Conservation (phyloP, 2,797 vertebrate genomes). For the Meriones psammophilus region DNA sequence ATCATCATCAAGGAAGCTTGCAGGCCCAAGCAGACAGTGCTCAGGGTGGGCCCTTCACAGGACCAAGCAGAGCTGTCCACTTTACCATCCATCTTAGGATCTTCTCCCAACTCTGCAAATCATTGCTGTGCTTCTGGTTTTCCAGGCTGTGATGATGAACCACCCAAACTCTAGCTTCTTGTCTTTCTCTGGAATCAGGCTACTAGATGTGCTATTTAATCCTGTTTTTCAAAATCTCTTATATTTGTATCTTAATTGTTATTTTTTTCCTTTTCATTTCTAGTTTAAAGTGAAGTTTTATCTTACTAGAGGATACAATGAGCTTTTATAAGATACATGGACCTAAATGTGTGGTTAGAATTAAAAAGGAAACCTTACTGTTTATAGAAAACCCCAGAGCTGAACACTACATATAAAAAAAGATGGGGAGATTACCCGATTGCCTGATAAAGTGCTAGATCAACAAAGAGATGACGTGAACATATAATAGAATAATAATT, state of each 20-base stretch:
- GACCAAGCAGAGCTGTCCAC: background rate
- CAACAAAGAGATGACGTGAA: background rate
- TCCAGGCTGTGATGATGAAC: background rate
- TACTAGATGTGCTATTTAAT: background rate
- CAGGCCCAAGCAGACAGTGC: background rate
- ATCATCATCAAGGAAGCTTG: conserved; percentile 43
- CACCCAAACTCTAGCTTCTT: background rate
- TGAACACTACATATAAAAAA: conserved; percentile 25
- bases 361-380: background rate
- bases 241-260: background rate
- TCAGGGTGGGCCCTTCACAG: background rate
- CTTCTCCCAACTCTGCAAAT: background rate
- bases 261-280: background rate
- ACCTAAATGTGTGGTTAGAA: background rate
- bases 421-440: background rate
- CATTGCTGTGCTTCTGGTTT: background rate
- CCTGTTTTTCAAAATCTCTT: background rate
- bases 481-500: too few relatives aligned
- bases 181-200: background rate
- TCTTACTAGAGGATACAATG: background rate
- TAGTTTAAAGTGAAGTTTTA: conserved; percentile 4
- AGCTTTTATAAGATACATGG: background rate
- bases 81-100: conserved; percentile 45
- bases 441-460: background rate
- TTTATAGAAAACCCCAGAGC: background rate